Evolutionary conservation across 2,797 vertebrate species (phyloP).

Genomic region (Pseudotriccus pelzelni): DNA sequence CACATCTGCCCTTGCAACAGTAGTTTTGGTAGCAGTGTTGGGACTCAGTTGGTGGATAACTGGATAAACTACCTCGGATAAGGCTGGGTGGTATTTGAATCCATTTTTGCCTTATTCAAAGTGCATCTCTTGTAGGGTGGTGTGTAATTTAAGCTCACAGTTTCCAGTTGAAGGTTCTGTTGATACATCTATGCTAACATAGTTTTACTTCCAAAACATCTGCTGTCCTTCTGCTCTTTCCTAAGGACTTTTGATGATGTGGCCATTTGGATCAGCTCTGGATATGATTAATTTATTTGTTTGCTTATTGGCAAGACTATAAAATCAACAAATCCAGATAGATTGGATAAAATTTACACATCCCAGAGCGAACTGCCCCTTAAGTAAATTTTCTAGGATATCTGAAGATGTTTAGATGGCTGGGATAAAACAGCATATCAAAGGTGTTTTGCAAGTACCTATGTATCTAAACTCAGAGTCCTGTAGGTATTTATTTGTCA

Average conservation of each 20-base stretch:
- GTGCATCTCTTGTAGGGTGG: background rate
- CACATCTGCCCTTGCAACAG: background rate
- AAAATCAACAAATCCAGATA: background rate
- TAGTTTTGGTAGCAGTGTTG: background rate
- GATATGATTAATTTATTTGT: background rate
- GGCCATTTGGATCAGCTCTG: background rate
- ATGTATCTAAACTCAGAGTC: background rate
- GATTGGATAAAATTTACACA: background rate
- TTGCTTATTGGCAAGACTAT: background rate
- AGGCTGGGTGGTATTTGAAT: background rate
- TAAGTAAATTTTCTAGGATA: background rate
- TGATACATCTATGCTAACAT: background rate
- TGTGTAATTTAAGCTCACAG: fast-evolving
- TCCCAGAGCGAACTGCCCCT: fast-evolving
- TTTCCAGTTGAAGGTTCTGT: background rate
- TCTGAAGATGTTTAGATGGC: background rate
- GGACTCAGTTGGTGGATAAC: fast-evolving
- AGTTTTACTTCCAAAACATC: background rate
- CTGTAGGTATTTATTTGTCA: background rate
- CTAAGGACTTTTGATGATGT: background rate
- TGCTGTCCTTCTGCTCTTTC: background rate
- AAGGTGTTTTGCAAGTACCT: background rate
- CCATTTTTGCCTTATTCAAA: background rate
- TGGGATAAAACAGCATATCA: background rate
- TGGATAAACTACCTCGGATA: background rate